phyloP scores from a whole-genome alignment of 2,113 vertebrate species.

The Pteronura brasiliensis region DNA sequence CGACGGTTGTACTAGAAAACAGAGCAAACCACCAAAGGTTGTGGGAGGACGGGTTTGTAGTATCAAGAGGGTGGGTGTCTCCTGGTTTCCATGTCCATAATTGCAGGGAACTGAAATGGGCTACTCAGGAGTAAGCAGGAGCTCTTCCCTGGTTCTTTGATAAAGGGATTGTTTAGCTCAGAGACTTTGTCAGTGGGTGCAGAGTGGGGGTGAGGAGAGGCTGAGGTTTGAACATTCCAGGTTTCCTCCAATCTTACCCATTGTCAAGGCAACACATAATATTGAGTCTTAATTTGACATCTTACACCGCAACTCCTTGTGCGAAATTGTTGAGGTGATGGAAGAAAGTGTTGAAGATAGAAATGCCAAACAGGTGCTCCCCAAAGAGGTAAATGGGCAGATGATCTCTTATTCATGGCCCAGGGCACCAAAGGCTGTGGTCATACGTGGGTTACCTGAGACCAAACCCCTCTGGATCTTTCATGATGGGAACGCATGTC shows the following conservation, averaged over 20 bases:
- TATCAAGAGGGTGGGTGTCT: not conserved
- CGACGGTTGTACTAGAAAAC: not conserved
- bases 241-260: not conserved
- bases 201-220: not conserved
- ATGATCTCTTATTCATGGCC: not conserved
- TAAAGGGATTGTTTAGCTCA: not conserved
- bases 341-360: not conserved
- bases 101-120: not conserved
- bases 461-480: not conserved
- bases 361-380: not conserved
- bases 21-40: not conserved
- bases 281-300: not conserved
- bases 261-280: not conserved
- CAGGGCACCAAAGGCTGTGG: not conserved
- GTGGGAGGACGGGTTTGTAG: not conserved
- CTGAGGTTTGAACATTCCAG: not conserved
- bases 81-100: accelerated
- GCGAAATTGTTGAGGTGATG: not conserved
- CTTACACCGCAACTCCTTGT: not conserved
- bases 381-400: not conserved
- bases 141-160: not conserved
- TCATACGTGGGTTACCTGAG: not conserved
- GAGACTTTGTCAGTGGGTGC: not conserved
- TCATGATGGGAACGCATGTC: accelerated
- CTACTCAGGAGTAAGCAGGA: not conserved